Evolutionary conservation across 2,113 vertebrate genomes (phyloP).

Genomic region (Ammodytes marinus): DNA sequence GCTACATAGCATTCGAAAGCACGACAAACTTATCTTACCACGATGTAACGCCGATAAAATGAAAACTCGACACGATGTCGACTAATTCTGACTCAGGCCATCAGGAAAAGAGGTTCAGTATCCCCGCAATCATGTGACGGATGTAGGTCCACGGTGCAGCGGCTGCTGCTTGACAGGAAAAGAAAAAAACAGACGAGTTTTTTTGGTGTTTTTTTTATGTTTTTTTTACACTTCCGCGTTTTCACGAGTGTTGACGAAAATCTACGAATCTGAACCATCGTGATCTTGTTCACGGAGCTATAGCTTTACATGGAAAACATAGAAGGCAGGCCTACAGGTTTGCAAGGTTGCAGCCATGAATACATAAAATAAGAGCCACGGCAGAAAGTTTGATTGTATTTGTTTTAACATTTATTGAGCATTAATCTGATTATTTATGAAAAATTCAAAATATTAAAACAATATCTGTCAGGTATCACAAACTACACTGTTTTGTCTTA

Average conservation of each 20-base stretch:
- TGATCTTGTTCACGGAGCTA: neutral
- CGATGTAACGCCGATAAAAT: neutral
- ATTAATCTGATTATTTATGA: neutral
- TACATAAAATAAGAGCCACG: no score
- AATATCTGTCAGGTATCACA: neutral
- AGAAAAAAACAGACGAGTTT: slow-evolving; percentile 7
- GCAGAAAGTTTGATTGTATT: neutral
- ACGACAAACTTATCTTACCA: slow-evolving; percentile 42
- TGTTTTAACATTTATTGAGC: neutral
- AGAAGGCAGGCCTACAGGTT: no score
- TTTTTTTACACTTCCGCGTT: slow-evolving; percentile 75
- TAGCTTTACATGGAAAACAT: no score
- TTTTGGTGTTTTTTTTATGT: slow-evolving; percentile 11
- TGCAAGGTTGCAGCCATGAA: no score
- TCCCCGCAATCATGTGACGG: slow-evolving; percentile 41
- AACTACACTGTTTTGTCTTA: neutral
- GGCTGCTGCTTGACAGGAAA: slow-evolving; percentile 29
- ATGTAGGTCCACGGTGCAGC: neutral
- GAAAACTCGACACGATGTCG: neutral
- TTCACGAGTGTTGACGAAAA: slow-evolving; percentile 54
- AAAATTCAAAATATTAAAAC: neutral
- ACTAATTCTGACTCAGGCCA: slow-evolving; percentile 6
- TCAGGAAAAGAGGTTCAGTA: slow-evolving; percentile 22
- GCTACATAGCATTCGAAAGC: slow-evolving; percentile 17
- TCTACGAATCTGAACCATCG: neutral